Conservation (phyloP, 1,140 invertebrate genomes). For the Musca vetustissima region DNA sequence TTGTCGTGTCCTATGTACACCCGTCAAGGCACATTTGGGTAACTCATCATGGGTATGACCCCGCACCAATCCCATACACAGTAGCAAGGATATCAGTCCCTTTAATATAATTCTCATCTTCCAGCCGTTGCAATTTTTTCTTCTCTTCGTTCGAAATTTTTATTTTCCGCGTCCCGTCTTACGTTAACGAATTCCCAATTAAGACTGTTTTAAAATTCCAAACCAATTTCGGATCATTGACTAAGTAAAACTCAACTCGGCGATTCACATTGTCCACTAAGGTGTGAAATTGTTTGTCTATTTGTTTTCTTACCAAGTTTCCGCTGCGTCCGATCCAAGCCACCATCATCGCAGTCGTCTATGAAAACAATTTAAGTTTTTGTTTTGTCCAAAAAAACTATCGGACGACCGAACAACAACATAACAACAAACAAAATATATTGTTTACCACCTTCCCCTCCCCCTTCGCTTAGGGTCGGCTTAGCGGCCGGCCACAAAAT, state of each 20-base stretch:
- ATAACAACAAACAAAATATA: too few species aligned
- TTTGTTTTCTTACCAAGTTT: not conserved
- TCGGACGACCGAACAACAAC: too few species aligned
- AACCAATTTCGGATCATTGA: not conserved
- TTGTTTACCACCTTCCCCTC: too few species aligned
- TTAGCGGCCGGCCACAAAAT: too few species aligned
- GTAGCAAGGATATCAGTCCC: too few species aligned
- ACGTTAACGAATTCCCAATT: not conserved
- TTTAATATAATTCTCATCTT: slow-evolving; percentile 3
- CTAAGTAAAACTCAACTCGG: not conserved
- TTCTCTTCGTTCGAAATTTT: not conserved
- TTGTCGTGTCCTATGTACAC: slow-evolving; percentile 46
- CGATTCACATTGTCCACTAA: slow-evolving; percentile 10
- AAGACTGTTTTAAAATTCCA: slow-evolving; percentile 5
- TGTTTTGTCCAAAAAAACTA: slow-evolving; percentile 1
- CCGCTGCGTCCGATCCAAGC: not conserved
- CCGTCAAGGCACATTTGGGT: slow-evolving; percentile 42
- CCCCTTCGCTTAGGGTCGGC: too few species aligned
- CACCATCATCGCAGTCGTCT: not conserved
- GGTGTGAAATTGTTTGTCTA: slow-evolving; percentile 14
- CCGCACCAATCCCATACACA: not conserved
- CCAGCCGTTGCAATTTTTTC: not conserved
- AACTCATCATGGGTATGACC: slow-evolving; percentile 42
- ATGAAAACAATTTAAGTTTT: slow-evolving; percentile 22
- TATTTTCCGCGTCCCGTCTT: not conserved